Percentiles rank a stretch among this genome's conserved stretches.
Evolutionary conservation across 2,888 invertebrate species (phyloP).

Genomic region (Plebejus argus): DNA sequence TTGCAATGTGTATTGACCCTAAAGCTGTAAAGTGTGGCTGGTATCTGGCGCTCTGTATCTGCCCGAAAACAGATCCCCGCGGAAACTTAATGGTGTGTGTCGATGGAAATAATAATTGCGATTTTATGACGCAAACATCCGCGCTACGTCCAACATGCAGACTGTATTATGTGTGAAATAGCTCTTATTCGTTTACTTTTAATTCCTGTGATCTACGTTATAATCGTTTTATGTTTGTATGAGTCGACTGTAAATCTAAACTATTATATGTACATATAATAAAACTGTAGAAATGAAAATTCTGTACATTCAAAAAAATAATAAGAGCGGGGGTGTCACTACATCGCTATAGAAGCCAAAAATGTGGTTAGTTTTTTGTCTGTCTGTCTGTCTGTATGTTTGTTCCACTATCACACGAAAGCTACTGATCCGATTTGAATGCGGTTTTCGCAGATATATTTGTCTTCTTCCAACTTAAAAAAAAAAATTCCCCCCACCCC

Average conservation of each 20-base stretch:
- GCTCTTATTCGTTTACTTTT: neutral
- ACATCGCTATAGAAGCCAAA: too few species aligned
- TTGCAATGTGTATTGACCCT: neutral
- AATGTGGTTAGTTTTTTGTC: too few species aligned
- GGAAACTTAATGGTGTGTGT: neutral
- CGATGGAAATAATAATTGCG: slow-evolving; percentile 24
- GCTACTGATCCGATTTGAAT: too few species aligned
- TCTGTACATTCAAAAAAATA: too few species aligned
- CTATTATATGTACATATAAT: too few species aligned
- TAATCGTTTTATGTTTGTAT: neutral
- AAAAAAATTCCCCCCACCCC: too few species aligned
- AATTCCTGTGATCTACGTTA: neutral
- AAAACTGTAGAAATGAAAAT: too few species aligned
- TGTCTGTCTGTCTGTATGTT: too few species aligned
- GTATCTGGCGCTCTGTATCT: neutral
- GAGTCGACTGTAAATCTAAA: neutral
- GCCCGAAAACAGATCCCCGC: slow-evolving; percentile 11
- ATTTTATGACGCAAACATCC: slow-evolving; percentile 24
- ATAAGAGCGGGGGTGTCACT: too few species aligned
- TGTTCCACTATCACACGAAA: too few species aligned
- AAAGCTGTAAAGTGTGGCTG: neutral
- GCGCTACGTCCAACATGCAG: neutral
- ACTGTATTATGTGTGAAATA: neutral
- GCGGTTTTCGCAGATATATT: too few species aligned
- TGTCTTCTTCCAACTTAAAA: too few species aligned